Percentiles rank a stretch among this genome's conserved stretches.
Conservation (phyloP, 2,888 invertebrate genomes). For the Resseliella maxima region DNA sequence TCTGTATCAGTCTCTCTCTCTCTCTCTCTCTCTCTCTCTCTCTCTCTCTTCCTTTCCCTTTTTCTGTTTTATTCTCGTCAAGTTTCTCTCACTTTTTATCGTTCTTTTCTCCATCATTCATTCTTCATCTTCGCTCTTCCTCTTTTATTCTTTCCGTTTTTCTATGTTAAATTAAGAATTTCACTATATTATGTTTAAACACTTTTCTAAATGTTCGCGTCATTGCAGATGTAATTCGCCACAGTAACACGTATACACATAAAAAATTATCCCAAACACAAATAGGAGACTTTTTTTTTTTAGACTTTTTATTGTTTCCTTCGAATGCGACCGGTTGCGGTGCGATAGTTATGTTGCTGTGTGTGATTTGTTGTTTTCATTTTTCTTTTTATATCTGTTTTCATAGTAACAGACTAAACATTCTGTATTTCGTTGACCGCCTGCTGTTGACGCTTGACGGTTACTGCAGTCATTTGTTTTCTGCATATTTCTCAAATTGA, state of each 20-base stretch:
- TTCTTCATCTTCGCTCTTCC: too few relatives aligned
- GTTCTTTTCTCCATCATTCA: too few relatives aligned
- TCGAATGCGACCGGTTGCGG: neutral
- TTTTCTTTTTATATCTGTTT: neutral
- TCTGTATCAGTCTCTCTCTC: too few relatives aligned
- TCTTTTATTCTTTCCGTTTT: too few relatives aligned
- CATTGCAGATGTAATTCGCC: conserved; percentile 8
- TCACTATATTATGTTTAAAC: too few relatives aligned
- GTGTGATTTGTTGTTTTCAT: neutral
- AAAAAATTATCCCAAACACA: conserved; percentile 1
- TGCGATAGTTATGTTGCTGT: neutral
- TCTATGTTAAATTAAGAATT: too few relatives aligned
- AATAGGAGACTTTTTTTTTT: neutral
- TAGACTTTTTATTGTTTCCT: neutral
- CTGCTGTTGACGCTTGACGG: conserved; percentile 2
- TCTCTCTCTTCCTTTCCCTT: too few relatives aligned
- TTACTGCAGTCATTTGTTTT: conserved; percentile 23
- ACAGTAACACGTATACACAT: conserved; percentile 28
- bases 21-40: too few relatives aligned
- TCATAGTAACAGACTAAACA: too few relatives aligned
- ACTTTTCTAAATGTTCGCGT: neutral
- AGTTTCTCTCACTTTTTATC: too few relatives aligned
- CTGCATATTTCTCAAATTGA: conserved; percentile 16
- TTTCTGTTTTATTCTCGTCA: too few relatives aligned
- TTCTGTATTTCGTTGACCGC: neutral